Evolutionary conservation across 2,113 vertebrate genomes (phyloP), one percentile per base, ranked within the genome.

Genomic region (Haplochromis vanheusdeni): DNA sequence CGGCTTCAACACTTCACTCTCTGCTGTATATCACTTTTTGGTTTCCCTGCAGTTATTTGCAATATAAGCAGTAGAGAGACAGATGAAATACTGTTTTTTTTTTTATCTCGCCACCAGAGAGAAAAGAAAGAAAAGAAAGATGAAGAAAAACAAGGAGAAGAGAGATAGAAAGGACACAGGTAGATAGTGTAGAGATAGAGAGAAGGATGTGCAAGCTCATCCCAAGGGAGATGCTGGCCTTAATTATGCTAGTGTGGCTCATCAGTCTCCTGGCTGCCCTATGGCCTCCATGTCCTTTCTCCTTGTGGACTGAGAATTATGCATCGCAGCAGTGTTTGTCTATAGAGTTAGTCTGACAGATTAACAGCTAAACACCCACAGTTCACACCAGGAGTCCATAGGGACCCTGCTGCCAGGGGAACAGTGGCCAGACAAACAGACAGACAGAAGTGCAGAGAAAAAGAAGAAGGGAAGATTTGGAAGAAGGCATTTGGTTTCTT

Each of bases 211-310:
- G 85, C 19, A 13, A 55, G 80, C 81, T 51, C 7, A 11, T 94
- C 95, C 92, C 89, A 8, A 55, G 95, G 93, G 95, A 95, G 85
- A 86, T 65, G 49, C 88, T 96, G 94, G 91, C 92, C 95, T 96
- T 96, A 96, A 96, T 97, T 96, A 96, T 93, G 87, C 92, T 73
- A 82, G 91, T 86, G 93, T 89, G 91, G 91, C 94, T 96, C 95
- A 96, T 96, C 96, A 94, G 94, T 97, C 96, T 95, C 91, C 89
- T 65, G 83, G 84, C 90, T 93, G 90, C 82, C 94, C 95, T 91
- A 37, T 96, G 92, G 90, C 90, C 94, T 58, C 28, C 21, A 73
- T 31, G 82, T 95, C 94, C 85, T 93, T 89, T 86, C 87, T 93
- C 90, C 82, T 94, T 33, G 84, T 81, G 84, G 86, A 93, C 81